Conservation (phyloP, 2,113 vertebrate genomes). For the Myiagra hebetior region DNA sequence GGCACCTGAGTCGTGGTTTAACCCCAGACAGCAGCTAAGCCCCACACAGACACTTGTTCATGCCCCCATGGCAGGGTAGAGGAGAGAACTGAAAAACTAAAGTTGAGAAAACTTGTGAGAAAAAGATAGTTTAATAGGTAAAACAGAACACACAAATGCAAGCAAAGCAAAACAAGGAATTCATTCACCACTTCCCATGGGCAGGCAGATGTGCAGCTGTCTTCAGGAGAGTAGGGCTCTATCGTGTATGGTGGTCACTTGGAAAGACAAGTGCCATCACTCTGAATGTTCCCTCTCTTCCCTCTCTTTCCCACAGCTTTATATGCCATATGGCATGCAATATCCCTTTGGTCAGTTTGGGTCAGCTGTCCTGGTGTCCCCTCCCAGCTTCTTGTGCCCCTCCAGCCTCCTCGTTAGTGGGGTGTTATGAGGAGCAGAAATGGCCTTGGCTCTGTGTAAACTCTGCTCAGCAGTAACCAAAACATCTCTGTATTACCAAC, state of each 20-base stretch:
- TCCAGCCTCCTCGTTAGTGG: background rate
- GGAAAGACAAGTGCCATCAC: background rate
- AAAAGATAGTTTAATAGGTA: background rate
- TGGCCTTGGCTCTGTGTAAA: background rate
- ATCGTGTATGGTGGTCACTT: too few relatives aligned
- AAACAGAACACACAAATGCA: background rate
- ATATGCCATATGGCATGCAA: too few relatives aligned
- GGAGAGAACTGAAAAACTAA: background rate
- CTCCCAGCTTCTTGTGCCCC: background rate
- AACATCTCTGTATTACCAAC: background rate
- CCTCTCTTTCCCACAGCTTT: background rate
- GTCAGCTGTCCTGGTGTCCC: background rate
- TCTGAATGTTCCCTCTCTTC: background rate
- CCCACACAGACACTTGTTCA: background rate
- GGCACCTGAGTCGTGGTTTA: fast-evolving
- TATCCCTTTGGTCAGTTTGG: background rate
- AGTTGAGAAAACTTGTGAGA: background rate
- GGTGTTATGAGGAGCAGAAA: background rate
- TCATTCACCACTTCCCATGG: background rate
- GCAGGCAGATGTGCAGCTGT: background rate
- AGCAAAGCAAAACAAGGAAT: background rate
- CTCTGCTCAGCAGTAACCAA: background rate
- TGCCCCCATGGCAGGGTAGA: fast-evolving
- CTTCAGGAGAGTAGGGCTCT: background rate
- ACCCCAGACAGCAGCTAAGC: background rate